Evolutionary conservation across 2,888 invertebrate species (phyloP), one percentile per base, ranked within the genome.

Genomic region (Sinelater perroti): DNA sequence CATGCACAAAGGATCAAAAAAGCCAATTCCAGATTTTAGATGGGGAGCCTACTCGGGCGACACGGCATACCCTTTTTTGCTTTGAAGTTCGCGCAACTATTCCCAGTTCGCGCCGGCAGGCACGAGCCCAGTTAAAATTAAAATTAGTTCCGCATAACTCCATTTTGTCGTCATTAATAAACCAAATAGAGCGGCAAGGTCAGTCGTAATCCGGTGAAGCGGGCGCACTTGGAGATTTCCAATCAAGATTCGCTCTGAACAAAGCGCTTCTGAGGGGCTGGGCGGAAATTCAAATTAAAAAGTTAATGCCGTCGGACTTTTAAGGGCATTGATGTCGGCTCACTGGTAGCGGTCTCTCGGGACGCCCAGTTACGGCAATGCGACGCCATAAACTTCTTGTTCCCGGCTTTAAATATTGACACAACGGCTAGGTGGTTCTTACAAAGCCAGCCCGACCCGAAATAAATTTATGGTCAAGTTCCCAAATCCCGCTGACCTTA

Each of bases 1-100:
- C 46, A 55, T 40, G 42, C 40, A 47, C 47, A 55, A 47, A 52
- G 49, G 54, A 47, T 47, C 55, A 55, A 55, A 55, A 49, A 31
- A 38, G 33, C 31, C 55, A 42, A 55, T 55, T 55, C 49, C 42
- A 55, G 40, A 54, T 47, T 55, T 55, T 42, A 47, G 26, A 55
- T 47, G 40, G 55, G 49, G 47, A 49, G 35, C 47, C 31, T 18
- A 20, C 33, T 30, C 18, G 13, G 40, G 40, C 40, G 44, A 31
- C 26, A 45, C 16, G 53, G 11, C 35, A 36, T 35, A 44, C 45
- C 36, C 42, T 26, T 49, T 46, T 54, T 38, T 18, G 7, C 46
- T 54, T 54, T 54, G 54, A 54, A 24, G 46, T 46, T 18, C 6
- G 16, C 10, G n/a, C n/a, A n/a, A n/a, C n/a, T n/a, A n/a, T n/a